Evolutionary conservation across 2,888 invertebrate genomes (phyloP).

Genomic region (Agrotis ipsilon): DNA sequence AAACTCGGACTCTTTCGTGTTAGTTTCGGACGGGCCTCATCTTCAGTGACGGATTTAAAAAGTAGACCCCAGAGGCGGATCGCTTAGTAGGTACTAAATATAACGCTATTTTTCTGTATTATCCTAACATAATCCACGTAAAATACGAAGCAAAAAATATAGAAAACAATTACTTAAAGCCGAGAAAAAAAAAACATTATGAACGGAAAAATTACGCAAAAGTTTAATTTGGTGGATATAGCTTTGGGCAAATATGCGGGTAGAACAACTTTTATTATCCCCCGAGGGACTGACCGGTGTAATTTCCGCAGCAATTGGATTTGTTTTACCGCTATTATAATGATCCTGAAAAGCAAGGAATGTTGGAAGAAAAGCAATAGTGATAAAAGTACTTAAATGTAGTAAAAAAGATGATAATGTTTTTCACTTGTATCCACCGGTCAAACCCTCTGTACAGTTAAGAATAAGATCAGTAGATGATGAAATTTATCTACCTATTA

Average conservation of each 20-base stretch:
- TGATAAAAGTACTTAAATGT: too few species aligned
- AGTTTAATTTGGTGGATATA: conserved; percentile 40
- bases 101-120: background rate
- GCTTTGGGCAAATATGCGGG: conserved; percentile 31
- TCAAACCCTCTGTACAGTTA: too few species aligned
- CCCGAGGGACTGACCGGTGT: conserved; percentile 23
- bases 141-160: conserved; percentile 1
- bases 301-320: conserved; percentile 46
- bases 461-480: too few species aligned
- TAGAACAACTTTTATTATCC: conserved; percentile 45
- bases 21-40: too few species aligned
- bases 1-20: too few species aligned
- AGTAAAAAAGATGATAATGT: too few species aligned
- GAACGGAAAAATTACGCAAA: conserved; percentile 25
- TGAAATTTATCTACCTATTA: too few species aligned
- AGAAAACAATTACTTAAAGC: conserved; percentile 30
- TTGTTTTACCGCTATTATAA: conserved; percentile 34
- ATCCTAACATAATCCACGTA: background rate
- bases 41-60: too few species aligned
- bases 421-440: too few species aligned
- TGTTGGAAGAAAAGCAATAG: background rate
- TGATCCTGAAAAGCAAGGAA: conserved; percentile 12
- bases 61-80: background rate
- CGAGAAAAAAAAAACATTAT: conserved; percentile 26
- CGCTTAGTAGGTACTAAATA: background rate